Evolutionary conservation across 2,797 vertebrate genomes (phyloP), one percentile per base, ranked within the genome.

Genomic region (Schizothorax lantsangensis): DNA sequence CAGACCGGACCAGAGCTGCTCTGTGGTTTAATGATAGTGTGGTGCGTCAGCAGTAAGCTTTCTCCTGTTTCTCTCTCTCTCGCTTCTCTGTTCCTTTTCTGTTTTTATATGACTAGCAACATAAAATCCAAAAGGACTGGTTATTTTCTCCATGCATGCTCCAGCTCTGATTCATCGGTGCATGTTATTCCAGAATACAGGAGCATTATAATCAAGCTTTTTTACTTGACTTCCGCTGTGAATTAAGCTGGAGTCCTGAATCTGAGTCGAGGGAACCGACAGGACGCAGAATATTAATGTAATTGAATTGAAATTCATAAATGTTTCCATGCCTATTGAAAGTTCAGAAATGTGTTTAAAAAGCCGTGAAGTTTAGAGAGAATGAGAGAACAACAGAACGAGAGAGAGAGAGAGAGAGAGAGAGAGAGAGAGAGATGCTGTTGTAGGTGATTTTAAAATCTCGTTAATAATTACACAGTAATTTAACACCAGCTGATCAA

Each of bases 111-210:
- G 5, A 5, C 30, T 74, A 9, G 30, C 6, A 75, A 33, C 15
- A 74, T 30, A 47, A 47, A 30, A 47, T 49, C 6, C 2, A 19
- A 49, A 49, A 49, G 71, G 4, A 72, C 8, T 49, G 1, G 10
- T 21, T 54, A 6, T 6, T 79, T 83, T 88, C 91, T 91, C 88
- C 90, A 89, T 89, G 91, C 91, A 6, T 9, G n/a, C 6, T 64
- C 81, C 66, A 33, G 33, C 52, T 84, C 84, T 6, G 21, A 23
- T 11, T 59, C 23, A n/a, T 59, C 23, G 3, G 57, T 62, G 59
- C n/a, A 12, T 15, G 30, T 33, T 66, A 17, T 17, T 66, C 30
- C 26, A 30, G 30, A 62, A 33, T 7, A 33, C 12, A 33, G 26
- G 6, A 6, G 6, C 62, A 3, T 33, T 30, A 17, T 17, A 17